These are phyloP conservation scores for Drosophila nigrodunni DNA, from an alignment of 1,140 invertebrate genomes.

Conservation along the genomic window DNA sequence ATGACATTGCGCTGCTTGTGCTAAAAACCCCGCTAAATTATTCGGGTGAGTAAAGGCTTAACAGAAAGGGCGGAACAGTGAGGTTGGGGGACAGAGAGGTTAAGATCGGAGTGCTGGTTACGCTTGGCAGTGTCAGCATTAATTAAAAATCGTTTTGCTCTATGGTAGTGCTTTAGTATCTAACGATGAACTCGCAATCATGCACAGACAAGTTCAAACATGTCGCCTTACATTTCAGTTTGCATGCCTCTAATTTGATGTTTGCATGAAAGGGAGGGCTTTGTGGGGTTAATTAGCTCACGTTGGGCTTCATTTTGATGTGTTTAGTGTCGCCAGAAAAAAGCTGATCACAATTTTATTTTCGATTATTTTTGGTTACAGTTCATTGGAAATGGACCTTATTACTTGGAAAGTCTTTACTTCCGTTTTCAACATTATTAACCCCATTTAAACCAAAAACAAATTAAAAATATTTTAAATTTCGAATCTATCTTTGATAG, in stretches of 20 bases:
- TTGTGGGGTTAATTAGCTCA: slow-evolving; percentile 39
- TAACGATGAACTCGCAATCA: slow-evolving; percentile 31
- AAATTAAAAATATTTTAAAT: no score
- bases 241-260: slow-evolving; percentile 73
- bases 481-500: no score
- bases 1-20: slow-evolving; percentile 89
- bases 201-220: slow-evolving; percentile 64
- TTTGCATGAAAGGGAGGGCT: slow-evolving; percentile 19
- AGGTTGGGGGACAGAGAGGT: not conserved
- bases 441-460: no score
- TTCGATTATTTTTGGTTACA: slow-evolving; percentile 34
- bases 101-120: slow-evolving; percentile 37
- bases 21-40: slow-evolving; percentile 88
- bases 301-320: slow-evolving; percentile 40
- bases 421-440: no score
- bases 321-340: slow-evolving; percentile 68
- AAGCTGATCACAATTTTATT: slow-evolving; percentile 20
- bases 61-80: not conserved
- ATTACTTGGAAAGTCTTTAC: not conserved
- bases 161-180: slow-evolving; percentile 36
- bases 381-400: slow-evolving; percentile 58
- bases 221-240: slow-evolving; percentile 43
- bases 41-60: slow-evolving; percentile 85
- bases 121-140: slow-evolving; percentile 67
- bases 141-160: slow-evolving; percentile 82